These are phyloP conservation scores for Archegozetes longisetosus DNA, from an alignment of 1,140 invertebrate species.

Conservation along the genomic window DNA sequence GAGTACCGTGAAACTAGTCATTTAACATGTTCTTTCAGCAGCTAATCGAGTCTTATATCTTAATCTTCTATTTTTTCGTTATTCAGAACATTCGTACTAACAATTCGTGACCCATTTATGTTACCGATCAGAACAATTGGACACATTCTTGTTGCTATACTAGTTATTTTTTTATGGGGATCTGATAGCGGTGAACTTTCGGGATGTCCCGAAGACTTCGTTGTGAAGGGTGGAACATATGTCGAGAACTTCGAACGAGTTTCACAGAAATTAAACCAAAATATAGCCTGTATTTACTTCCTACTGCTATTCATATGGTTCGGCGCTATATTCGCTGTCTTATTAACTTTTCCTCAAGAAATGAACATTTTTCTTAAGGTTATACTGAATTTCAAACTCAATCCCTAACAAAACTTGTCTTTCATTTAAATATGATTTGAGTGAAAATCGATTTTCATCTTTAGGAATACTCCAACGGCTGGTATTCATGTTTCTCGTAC, in stretches of 20 bases:
- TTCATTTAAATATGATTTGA: background rate
- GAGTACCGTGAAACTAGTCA: too few species aligned
- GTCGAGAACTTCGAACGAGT: background rate
- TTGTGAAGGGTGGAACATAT: background rate
- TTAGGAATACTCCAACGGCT: background rate
- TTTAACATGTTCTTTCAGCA: too few species aligned
- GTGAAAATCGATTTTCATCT: background rate
- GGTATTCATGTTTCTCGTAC: background rate
- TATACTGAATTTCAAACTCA: background rate
- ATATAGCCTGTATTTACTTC: background rate
- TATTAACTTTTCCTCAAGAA: background rate
- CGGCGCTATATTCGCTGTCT: background rate
- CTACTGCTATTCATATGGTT: background rate
- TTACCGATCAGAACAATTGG: background rate
- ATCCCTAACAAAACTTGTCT: background rate
- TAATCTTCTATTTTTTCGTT: too few species aligned
- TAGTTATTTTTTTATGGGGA: background rate
- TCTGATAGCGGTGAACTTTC: background rate
- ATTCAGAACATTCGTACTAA: slow-evolving; percentile 1
- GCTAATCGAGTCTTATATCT: too few species aligned
- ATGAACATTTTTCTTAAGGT: background rate
- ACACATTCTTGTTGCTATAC: slow-evolving; percentile 25
- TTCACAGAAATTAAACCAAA: background rate
- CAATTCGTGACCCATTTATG: background rate
- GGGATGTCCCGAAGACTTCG: background rate